Evolutionary conservation across 1,140 invertebrate genomes (phyloP), one percentile per base, ranked within the genome.

Genomic region (Vollenhovia emeryi): DNA sequence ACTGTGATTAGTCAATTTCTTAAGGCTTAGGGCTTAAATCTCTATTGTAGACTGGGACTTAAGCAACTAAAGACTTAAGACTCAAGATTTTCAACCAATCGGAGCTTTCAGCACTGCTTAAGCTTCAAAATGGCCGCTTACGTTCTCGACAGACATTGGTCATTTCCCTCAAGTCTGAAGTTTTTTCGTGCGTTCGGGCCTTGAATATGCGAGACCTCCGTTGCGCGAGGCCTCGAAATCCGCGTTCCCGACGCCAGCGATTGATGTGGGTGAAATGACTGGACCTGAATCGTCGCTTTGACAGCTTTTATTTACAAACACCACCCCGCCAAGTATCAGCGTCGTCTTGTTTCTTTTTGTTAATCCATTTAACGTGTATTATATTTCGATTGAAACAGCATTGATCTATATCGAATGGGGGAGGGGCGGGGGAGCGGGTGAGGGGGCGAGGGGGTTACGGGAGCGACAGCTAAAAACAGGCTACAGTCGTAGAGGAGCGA

Each of bases 241-340:
- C 9, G n/a, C 62, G 62, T 66, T 43, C n/a, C 11, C 30, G 75
- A 69, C 52, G 33, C 62, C n/a, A 40, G 62, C 9, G 33, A 69
- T 66, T 52, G 33, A 27, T 27, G 15, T 24, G 27, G 43, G 74
- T 73, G 76, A 71, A 78, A 88, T 78, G 48, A 71, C 24, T 79
- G 60, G 27, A 62, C 62, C 82, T n/a, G 27, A 48, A 73, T 66
- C 84, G 40, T 84, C 68, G 80, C 71, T 91, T 87, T 87, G 84
- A 91, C 73, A 88, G 48, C 82, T 90, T 64, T 89, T 90, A 92
- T 91, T 87, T 89, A 90, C 82, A 90, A 87, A 90, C 75, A 90
- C 43, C 85, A 86, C 68, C 86, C 57, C 71, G 33, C 45, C 71
- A 86, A 73, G 7, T 66, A 85, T 80, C 76, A 76, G 74, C 83